These are phyloP conservation scores for Oscheius sp. DNA, from an alignment of 2,888 invertebrate species.

Conservation along the genomic window DNA sequence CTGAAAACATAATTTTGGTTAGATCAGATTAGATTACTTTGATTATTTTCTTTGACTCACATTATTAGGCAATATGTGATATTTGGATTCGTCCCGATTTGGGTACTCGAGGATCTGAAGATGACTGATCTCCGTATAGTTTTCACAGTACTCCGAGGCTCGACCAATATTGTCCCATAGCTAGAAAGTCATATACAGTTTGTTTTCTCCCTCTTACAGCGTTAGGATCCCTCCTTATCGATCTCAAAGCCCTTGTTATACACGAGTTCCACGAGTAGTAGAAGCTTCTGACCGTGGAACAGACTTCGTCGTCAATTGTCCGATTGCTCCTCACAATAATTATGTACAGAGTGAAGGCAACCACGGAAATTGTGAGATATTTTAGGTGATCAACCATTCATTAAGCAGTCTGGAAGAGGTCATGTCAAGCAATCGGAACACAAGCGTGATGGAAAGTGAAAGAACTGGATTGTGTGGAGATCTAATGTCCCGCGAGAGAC, in stretches of 20 bases:
- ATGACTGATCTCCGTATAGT: slow-evolving; percentile 16
- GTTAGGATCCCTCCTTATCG: no score
- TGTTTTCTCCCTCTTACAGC: no score
- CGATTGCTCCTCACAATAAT: background rate
- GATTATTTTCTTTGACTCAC: background rate
- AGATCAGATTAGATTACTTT: background rate
- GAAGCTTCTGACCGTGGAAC: background rate
- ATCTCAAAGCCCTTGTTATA: background rate
- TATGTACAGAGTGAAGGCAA: slow-evolving; percentile 3
- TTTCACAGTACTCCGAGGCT: slow-evolving; percentile 14
- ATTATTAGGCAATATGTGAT: slow-evolving; percentile 16
- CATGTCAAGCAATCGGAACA: background rate
- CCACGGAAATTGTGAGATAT: background rate
- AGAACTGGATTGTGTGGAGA: background rate
- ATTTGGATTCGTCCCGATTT: slow-evolving; percentile 28
- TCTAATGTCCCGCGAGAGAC: background rate
- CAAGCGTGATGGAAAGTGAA: slow-evolving; percentile 14
- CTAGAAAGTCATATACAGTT: background rate
- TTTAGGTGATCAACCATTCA: slow-evolving; percentile 13
- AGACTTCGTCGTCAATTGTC: slow-evolving; percentile 9
- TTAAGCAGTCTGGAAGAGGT: background rate
- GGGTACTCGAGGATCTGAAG: slow-evolving; percentile 19
- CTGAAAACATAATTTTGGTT: background rate
- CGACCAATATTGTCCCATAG: slow-evolving; percentile 19
- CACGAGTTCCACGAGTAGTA: slow-evolving; percentile 18